phyloP scores from a whole-genome alignment of 2,888 invertebrate genomes.

The Pammene aurita region DNA sequence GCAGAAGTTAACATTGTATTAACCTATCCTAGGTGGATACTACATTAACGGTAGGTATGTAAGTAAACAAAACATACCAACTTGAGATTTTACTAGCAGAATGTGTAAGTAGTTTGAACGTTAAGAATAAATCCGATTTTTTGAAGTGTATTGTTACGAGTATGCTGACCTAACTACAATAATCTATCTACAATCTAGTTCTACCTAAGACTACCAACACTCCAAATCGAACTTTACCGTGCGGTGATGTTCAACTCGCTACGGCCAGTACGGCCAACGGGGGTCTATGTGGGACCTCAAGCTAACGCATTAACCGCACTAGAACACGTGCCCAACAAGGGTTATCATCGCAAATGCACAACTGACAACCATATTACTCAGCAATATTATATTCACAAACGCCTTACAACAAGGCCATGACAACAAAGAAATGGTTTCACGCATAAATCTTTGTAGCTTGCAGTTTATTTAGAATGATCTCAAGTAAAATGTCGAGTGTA shows the following conservation, averaged over 20 bases:
- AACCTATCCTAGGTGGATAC: not conserved
- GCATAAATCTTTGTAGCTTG: conserved; percentile 51
- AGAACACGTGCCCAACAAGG: conserved; percentile 72
- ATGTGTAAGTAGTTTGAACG: not conserved
- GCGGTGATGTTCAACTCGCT: conserved; percentile 75
- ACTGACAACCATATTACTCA: conserved; percentile 50
- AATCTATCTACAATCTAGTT: conserved; percentile 57
- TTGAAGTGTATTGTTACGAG: conserved; percentile 11
- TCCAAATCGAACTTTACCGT: conserved; percentile 75
- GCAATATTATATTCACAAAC: conserved; percentile 46
- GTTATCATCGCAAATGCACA: conserved; percentile 60
- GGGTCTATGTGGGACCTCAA: conserved; percentile 72
- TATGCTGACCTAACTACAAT: conserved; percentile 5
- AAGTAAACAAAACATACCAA: not conserved
- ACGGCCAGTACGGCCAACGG: conserved; percentile 58
- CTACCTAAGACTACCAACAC: conserved; percentile 55
- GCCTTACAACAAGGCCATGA: conserved; percentile 50
- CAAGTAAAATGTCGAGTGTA: conserved; percentile 58
- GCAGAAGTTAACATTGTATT: conserved; percentile 9
- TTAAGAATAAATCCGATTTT: conserved; percentile 21
- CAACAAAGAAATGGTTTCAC: conserved; percentile 48
- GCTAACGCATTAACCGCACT: conserved; percentile 73
- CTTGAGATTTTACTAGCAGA: no score
- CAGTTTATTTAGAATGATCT: conserved; percentile 54
- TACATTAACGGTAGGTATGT: not conserved